Percentiles rank a stretch among this genome's conserved stretches.
Conservation (phyloP, 2,113 vertebrate genomes). For the Felis chaus region DNA sequence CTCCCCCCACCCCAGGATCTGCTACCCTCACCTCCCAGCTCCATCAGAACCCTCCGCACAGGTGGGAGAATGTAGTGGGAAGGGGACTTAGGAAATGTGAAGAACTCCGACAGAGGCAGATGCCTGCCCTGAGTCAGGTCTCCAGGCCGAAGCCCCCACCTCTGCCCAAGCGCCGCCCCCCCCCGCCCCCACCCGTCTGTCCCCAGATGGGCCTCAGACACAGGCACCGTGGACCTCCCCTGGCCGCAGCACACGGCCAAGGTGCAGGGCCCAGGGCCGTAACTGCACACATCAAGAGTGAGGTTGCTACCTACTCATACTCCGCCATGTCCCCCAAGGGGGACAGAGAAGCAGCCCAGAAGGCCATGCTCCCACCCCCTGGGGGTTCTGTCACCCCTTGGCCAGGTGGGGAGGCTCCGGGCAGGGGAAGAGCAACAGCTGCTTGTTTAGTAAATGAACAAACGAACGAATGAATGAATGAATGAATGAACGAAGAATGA, state of each 20-base stretch:
- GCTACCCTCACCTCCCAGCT: neutral
- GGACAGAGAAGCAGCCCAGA: neutral
- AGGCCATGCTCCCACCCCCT: fast-evolving
- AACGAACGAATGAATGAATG: neutral
- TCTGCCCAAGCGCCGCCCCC: neutral
- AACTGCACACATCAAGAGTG: fast-evolving
- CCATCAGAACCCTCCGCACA: neutral
- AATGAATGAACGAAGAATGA: neutral
- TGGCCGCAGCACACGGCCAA: fast-evolving
- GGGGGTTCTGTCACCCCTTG: neutral
- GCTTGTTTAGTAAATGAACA: neutral
- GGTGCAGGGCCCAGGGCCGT: fast-evolving
- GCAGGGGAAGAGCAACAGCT: fast-evolving
- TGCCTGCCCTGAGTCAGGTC: neutral
- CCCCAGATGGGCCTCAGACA: neutral
- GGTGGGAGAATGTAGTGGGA: too few relatives aligned
- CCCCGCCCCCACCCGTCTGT: too few relatives aligned
- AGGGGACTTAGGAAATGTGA: neutral
- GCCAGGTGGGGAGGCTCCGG: neutral
- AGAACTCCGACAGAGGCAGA: too few relatives aligned
- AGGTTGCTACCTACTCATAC: neutral
- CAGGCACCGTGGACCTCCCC: too few relatives aligned
- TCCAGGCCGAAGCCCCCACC: neutral
- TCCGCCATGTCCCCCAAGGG: fast-evolving
- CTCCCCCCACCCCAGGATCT: neutral